Conservation (phyloP, 2,113 vertebrate species). For the Saimiri boliviensis region DNA sequence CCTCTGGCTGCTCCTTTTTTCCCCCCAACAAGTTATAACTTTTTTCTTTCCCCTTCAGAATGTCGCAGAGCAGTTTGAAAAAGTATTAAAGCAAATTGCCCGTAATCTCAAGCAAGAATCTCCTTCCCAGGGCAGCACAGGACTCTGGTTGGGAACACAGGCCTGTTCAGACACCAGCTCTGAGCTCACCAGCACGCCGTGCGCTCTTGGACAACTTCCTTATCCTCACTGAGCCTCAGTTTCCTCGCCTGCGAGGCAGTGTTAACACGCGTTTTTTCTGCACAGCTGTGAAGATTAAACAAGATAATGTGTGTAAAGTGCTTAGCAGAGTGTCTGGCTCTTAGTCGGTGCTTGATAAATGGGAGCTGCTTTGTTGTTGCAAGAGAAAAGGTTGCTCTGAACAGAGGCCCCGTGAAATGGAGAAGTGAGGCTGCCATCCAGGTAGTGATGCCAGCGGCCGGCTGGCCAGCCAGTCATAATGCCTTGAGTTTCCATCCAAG, state of each 20-base stretch:
- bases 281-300: conserved; percentile 36
- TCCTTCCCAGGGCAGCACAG: neutral
- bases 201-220: neutral
- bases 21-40: neutral
- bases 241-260: neutral
- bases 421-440: conserved; percentile 32
- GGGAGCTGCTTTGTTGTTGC: conserved; percentile 36
- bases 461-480: conserved; percentile 30
- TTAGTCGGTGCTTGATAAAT: neutral
- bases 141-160: neutral
- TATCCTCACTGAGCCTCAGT: neutral
- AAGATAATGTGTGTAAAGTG: conserved; percentile 48
- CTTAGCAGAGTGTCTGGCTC: conserved; percentile 51
- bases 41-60: neutral
- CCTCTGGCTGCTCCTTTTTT: neutral
- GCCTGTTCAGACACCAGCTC: neutral
- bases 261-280: neutral
- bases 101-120: neutral
- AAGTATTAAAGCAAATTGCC: neutral
- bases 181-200: neutral
- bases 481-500: conserved; percentile 46
- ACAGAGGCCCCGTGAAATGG: conserved; percentile 59
- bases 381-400: neutral
- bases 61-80: neutral
- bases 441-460: conserved; percentile 58